Conservation (phyloP, 2,113 vertebrate genomes). For the Tauraco erythrolophus region DNA sequence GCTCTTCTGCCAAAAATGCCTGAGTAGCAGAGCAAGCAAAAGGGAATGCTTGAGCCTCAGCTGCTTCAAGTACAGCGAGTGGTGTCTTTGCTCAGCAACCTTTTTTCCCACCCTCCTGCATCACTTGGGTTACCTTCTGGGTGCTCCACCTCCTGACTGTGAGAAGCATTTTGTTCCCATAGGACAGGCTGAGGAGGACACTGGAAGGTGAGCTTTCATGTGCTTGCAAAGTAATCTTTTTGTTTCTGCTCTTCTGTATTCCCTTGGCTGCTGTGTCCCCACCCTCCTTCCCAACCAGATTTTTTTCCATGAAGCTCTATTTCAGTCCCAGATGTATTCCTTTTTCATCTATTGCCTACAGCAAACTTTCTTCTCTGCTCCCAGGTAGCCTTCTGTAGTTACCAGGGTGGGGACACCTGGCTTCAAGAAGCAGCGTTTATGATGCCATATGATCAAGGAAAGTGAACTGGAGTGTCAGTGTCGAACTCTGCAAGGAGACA, state of each 20-base stretch:
- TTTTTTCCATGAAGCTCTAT: background rate
- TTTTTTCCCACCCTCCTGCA: background rate
- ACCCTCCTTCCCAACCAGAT: background rate
- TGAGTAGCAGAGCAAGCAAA: constrained; percentile 17
- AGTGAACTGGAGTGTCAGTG: background rate
- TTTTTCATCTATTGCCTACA: background rate
- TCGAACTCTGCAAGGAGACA: background rate
- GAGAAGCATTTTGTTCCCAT: background rate
- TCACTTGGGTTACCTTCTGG: background rate
- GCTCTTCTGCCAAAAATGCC: constrained; percentile 42
- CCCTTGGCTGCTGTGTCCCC: background rate
- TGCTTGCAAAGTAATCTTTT: background rate
- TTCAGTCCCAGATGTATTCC: background rate
- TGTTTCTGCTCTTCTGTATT: background rate
- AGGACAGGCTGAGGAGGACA: background rate
- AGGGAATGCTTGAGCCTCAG: constrained; percentile 13
- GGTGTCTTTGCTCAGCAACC: background rate
- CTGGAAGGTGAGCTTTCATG: background rate
- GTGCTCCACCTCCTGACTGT: background rate
- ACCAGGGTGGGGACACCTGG: background rate
- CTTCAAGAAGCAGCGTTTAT: background rate
- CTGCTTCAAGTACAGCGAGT: background rate
- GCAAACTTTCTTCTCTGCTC: background rate
- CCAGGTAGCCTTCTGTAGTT: background rate
- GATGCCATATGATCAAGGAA: background rate